Percentiles rank a stretch among this genome's conserved stretches.
Conservation (phyloP, 1,140 invertebrate species). For the Magallana gigas region DNA sequence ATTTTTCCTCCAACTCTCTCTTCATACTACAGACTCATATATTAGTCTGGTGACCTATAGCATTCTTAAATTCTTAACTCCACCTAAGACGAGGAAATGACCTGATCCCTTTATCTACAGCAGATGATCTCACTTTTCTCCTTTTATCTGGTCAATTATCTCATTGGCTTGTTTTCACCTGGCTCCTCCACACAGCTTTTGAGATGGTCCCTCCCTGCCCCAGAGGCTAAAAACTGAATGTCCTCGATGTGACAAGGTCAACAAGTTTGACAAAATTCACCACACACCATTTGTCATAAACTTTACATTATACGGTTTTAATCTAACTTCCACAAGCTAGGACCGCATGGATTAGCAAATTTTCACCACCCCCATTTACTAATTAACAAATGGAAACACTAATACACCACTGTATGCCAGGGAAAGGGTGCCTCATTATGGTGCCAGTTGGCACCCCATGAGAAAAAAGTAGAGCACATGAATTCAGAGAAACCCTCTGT, state of each 20-base stretch:
- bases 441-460: not conserved
- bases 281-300: too few species aligned
- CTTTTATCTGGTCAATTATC: conserved; percentile 18
- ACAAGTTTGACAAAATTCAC: not conserved
- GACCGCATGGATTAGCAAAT: not conserved
- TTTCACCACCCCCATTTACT: not conserved
- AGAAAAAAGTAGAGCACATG: conserved; percentile 2
- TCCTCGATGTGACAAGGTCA: conserved; percentile 21
- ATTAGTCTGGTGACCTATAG: too few species aligned
- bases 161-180: not conserved
- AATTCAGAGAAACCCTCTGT: conserved; percentile 1
- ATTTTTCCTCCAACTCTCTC: not conserved
- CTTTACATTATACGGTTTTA: too few species aligned
- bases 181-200: not conserved
- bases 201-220: not conserved
- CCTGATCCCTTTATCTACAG: not conserved
- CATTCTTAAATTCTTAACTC: too few species aligned
- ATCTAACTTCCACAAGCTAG: too few species aligned
- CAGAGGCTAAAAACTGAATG: not conserved
- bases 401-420: not conserved
- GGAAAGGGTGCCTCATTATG: not conserved
- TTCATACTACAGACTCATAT: too few species aligned
- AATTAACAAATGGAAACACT: conserved; percentile 34
- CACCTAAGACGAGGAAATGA: too few species aligned
- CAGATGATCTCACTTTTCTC: not conserved